phyloP scores from a whole-genome alignment of 2,797 vertebrate genomes.

The Mormyrops boulengeri region DNA sequence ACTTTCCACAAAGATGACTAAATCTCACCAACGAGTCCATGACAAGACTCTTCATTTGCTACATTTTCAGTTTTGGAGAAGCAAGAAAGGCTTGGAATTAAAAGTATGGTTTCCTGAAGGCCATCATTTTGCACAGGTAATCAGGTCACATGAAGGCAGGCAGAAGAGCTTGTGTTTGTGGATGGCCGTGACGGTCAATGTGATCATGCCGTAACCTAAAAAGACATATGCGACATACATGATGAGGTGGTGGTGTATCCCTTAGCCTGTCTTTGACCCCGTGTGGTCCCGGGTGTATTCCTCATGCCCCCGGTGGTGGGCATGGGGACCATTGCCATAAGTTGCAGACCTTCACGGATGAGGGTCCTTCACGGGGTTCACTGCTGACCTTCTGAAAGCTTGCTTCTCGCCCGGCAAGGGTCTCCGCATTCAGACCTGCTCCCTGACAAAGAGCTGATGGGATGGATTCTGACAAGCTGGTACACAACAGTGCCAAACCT shows the following conservation, averaged over 20 bases:
- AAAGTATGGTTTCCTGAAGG: neutral
- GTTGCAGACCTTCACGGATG: neutral
- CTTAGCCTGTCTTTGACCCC: neutral
- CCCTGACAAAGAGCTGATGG: conserved; percentile 19
- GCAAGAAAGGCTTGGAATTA: neutral
- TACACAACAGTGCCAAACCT: conserved; percentile 32
- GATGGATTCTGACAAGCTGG: conserved; percentile 53
- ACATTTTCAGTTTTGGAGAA: neutral
- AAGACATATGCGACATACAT: neutral
- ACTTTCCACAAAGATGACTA: neutral
- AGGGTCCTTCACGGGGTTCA: neutral
- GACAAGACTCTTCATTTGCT: neutral
- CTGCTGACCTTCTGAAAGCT: neutral
- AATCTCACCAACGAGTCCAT: neutral
- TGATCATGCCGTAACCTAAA: neutral
- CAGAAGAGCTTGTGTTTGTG: neutral
- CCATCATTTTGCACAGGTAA: neutral
- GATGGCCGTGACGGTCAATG: neutral
- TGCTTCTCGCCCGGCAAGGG: neutral
- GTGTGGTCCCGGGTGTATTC: neutral
- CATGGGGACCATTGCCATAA: neutral
- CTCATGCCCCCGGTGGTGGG: neutral
- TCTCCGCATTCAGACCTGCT: neutral
- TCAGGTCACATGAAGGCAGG: neutral
- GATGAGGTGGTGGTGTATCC: neutral